phyloP scores from a whole-genome alignment of 2,888 invertebrate genomes.

The Nyleta sp. region DNA sequence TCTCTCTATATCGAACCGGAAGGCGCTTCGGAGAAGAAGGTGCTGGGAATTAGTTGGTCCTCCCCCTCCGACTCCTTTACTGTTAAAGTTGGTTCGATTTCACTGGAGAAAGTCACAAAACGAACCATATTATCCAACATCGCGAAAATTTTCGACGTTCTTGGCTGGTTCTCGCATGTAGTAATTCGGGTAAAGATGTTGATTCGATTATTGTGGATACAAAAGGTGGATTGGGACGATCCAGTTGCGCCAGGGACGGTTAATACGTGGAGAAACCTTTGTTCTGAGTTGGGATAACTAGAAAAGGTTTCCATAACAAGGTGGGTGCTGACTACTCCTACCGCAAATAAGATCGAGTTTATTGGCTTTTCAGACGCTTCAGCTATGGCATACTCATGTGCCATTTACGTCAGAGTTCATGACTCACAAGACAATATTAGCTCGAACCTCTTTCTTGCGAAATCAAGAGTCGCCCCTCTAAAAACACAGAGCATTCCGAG shows the following conservation, averaged over 20 bases:
- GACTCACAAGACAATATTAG: background rate
- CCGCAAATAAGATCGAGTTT: too few species aligned
- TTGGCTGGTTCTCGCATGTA: slow-evolving; percentile 1
- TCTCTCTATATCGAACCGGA: too few species aligned
- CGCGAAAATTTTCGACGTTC: background rate
- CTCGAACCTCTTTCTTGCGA: background rate
- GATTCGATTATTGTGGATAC: background rate
- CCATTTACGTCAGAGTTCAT: background rate
- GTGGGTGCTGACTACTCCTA: too few species aligned
- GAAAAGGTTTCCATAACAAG: background rate
- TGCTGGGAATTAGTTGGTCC: too few species aligned
- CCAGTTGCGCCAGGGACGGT: background rate
- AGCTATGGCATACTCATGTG: background rate
- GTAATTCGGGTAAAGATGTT: background rate
- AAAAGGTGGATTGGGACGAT: slow-evolving; percentile 1
- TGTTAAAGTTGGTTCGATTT: too few species aligned
- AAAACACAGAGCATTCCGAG: background rate
- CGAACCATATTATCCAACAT: too few species aligned
- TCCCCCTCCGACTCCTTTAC: too few species aligned
- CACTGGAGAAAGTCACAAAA: too few species aligned
- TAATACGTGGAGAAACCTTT: background rate
- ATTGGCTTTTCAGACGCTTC: background rate
- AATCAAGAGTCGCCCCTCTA: background rate
- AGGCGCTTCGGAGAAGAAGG: too few species aligned
- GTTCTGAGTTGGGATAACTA: background rate